Base-by-base conservation (phyloP, 1,140 invertebrate species). In the Leptopilina clavipes region DNA sequence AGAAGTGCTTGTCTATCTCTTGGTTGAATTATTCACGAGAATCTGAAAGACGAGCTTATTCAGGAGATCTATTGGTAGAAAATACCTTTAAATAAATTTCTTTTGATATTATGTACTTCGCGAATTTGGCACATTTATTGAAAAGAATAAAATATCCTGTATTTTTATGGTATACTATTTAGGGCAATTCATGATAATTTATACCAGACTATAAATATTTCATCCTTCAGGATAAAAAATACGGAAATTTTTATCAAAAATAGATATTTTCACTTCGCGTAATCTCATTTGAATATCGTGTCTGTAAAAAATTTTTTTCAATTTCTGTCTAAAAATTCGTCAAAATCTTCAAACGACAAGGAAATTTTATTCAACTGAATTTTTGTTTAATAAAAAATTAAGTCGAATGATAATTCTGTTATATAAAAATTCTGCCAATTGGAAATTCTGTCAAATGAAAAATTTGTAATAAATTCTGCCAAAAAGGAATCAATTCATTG, bases 161-260 rank as follows among this genome's bases (percentile, higher is more conserved):
- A 31, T n/a, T 72, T 43, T 25, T 73, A n/a, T 6, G 31, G 2
- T 25, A 31, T 19, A 52, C 22, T 25, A 56, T 56, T 59, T 37
- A 9, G 40, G 37, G 19, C 6, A 17, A 75, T 52, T 45, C 48
- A 70, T 70, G n/a, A 17, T 76, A 72, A 72, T 76, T 73, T 70
- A 72, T 54, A 52, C 25, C 14, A 52, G 25, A 18, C 22, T 31
- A 31, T 31, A 31, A 31, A 31, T 31, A 31, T 56, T 73, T 11
- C 25, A 37, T 70, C 18, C 1, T 52, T 59, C 22, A n/a, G 25
- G 11, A 17, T 10, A 22, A 22, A 22, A 71, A 40, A 40, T 3
- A 40, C 2, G 5, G 37, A 8, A 40, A 40, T 40, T 40, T 40
- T 9, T 40, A n/a, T 9, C 37, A 7, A 40, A 40, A 40, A 40